A percentile compares a stretch with the other conserved stretches of the same genome.
phyloP scores from a whole-genome alignment of 2,888 invertebrate genomes.

The Diarsia rubi region DNA sequence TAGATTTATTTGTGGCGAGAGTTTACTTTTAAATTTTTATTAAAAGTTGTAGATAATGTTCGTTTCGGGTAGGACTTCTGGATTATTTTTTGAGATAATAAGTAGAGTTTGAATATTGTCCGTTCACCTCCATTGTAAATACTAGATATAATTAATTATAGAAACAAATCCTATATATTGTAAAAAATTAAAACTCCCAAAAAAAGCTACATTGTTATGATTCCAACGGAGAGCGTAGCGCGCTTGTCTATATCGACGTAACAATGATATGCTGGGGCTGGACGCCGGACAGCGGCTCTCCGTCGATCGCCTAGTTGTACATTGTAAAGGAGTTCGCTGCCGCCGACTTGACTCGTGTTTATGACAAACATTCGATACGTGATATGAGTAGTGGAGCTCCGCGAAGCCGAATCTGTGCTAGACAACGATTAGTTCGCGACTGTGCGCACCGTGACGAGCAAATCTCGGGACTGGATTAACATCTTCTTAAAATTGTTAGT shows the following conservation, averaged over 20 bases:
- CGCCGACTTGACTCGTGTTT: slow-evolving; percentile 75
- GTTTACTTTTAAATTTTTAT: slow-evolving; percentile 88
- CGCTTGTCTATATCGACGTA: slow-evolving; percentile 81
- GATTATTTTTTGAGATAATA: slow-evolving; percentile 84
- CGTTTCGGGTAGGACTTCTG: slow-evolving; percentile 89
- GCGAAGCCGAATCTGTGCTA: slow-evolving; percentile 60
- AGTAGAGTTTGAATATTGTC: slow-evolving; percentile 89
- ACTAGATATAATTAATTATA: slow-evolving; percentile 91
- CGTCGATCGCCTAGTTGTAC: slow-evolving; percentile 68
- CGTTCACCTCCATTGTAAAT: slow-evolving; percentile 91
- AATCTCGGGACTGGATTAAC: slow-evolving; percentile 68
- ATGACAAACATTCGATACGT: slow-evolving; percentile 66
- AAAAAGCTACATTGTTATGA: slow-evolving; percentile 90
- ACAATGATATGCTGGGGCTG: slow-evolving; percentile 85
- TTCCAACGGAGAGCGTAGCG: slow-evolving; percentile 83
- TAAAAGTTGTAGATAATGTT: slow-evolving; percentile 90
- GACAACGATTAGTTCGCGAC: slow-evolving; percentile 59
- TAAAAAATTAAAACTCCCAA: slow-evolving; percentile 90
- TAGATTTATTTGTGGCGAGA: slow-evolving; percentile 87
- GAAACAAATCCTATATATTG: slow-evolving; percentile 91
- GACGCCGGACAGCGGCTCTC: slow-evolving; percentile 65
- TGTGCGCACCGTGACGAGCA: slow-evolving; percentile 57
- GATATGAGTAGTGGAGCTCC: slow-evolving; percentile 58
- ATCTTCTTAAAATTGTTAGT: slow-evolving; percentile 82
- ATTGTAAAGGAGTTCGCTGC: slow-evolving; percentile 70